These are phyloP conservation scores for Proisotoma minuta DNA, from an alignment of 2,888 invertebrate species.

Conservation along the genomic window DNA sequence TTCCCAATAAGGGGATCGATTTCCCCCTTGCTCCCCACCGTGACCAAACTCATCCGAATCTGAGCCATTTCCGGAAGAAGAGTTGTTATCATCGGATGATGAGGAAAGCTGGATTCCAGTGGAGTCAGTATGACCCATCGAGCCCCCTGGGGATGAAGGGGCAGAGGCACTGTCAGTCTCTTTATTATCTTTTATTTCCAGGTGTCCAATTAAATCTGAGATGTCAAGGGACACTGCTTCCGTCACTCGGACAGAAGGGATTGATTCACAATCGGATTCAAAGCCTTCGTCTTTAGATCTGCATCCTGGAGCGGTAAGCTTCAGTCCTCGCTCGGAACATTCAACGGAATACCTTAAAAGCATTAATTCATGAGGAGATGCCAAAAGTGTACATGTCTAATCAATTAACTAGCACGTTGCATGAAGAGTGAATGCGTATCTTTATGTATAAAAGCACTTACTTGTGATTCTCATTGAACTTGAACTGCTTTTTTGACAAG, in stretches of 20 bases:
- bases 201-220: constrained; percentile 40
- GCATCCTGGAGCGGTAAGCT: constrained; percentile 42
- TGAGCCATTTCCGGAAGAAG: constrained; percentile 46
- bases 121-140: constrained; percentile 39
- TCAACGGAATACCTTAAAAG: constrained; percentile 44
- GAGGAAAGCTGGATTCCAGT: constrained; percentile 26
- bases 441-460: no score
- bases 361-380: neutral
- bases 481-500: constrained; percentile 38
- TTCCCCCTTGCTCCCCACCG: neutral
- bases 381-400: no score
- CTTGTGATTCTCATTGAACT: constrained; percentile 46
- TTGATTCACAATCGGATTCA: constrained; percentile 46
- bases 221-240: constrained; percentile 40
- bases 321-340: constrained; percentile 46
- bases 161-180: constrained; percentile 38
- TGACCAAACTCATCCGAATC: constrained; percentile 45
- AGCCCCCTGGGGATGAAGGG: constrained; percentile 42
- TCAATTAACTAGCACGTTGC: no score
- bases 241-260: constrained; percentile 42
- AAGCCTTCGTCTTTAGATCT: constrained; percentile 47
- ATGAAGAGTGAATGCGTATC: no score
- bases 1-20: constrained; percentile 43
- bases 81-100: constrained; percentile 44
- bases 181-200: constrained; percentile 43